These are phyloP conservation scores for Leucoraja ocellata DNA, from an alignment of 2,797 vertebrate species.

Conservation along the genomic window DNA sequence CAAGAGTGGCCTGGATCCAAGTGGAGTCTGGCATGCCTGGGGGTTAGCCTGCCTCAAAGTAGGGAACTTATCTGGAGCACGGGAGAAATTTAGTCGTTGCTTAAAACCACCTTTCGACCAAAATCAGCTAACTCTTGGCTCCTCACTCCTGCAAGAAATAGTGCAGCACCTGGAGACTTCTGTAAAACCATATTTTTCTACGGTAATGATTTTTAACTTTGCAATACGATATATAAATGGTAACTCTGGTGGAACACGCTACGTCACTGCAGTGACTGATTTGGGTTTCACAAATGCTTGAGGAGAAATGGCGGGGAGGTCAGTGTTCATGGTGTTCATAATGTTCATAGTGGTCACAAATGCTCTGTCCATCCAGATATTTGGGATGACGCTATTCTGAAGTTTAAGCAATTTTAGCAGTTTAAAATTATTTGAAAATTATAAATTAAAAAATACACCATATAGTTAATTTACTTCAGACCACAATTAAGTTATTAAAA, in stretches of 20 bases:
- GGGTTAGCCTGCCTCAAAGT: constrained; percentile 87
- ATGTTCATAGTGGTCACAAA: not conserved
- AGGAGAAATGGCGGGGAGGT: too few species aligned
- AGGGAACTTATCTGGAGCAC: constrained; percentile 70
- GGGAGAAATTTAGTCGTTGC: constrained; percentile 84
- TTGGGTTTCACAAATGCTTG: not conserved
- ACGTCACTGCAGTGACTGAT: not conserved
- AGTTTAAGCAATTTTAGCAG: too few species aligned
- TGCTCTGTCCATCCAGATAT: too few species aligned
- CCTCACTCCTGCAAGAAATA: constrained; percentile 79
- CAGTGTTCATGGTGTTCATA: too few species aligned
- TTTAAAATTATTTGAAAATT: too few species aligned
- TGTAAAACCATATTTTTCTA: constrained; percentile 58
- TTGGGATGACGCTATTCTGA: too few species aligned
- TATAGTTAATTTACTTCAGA: too few species aligned
- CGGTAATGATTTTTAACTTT: constrained; percentile 57
- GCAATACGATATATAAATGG: not conserved
- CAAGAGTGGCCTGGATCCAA: constrained; percentile 86
- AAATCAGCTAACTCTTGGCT: constrained; percentile 76
- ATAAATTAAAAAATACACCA: too few species aligned
- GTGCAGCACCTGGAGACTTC: constrained; percentile 80
- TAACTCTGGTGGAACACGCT: not conserved
- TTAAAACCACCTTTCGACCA: constrained; percentile 81
- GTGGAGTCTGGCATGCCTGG: constrained; percentile 93
- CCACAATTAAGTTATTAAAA: too few species aligned